Percentiles rank a stretch among this genome's conserved stretches.
These are phyloP conservation scores for Chrysomela aeneicollis DNA, from an alignment of 2,888 invertebrate genomes.

Conservation along the genomic window DNA sequence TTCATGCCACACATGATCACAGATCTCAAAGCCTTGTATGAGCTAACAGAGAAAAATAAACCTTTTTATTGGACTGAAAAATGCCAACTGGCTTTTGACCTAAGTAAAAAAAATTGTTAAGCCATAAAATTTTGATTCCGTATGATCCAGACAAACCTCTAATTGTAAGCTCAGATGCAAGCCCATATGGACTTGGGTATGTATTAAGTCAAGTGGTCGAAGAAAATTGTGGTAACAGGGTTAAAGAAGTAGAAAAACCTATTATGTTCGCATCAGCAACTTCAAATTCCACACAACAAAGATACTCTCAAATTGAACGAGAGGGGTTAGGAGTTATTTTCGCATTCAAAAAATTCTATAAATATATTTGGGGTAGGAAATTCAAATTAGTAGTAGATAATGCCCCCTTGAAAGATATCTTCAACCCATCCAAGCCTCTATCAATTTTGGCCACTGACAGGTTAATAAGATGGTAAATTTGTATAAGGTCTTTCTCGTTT, in stretches of 20 bases:
- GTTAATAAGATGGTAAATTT: constrained; percentile 17
- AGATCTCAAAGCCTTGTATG: constrained; percentile 14
- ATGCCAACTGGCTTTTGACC: constrained; percentile 7
- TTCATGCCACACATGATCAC: constrained; percentile 19
- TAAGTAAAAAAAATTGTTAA: constrained; percentile 10
- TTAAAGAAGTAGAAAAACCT: constrained; percentile 14
- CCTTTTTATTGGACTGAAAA: constrained; percentile 3
- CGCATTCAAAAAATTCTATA: constrained; percentile 17
- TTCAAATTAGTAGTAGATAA: constrained; percentile 18
- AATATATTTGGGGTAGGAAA: constrained; percentile 19
- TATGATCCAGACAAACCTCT: constrained; percentile 17
- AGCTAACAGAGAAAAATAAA: constrained; percentile 15
- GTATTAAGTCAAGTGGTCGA: constrained; percentile 14
- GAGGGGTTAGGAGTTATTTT: constrained; percentile 19
- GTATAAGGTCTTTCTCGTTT: constrained; percentile 12
- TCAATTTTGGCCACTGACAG: constrained; percentile 14
- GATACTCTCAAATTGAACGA: constrained; percentile 15
- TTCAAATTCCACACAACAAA: constrained; percentile 13
- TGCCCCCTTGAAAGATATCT: constrained; percentile 15
- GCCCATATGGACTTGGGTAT: constrained; percentile 11
- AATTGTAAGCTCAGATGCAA: constrained; percentile 10
- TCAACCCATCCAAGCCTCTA: constrained; percentile 13
- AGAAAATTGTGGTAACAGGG: background rate
- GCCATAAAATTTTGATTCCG: constrained; percentile 8
- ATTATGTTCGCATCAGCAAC: constrained; percentile 18